Base-by-base conservation (phyloP, 2,888 invertebrate species). In the Xestobium rufovillosum region DNA sequence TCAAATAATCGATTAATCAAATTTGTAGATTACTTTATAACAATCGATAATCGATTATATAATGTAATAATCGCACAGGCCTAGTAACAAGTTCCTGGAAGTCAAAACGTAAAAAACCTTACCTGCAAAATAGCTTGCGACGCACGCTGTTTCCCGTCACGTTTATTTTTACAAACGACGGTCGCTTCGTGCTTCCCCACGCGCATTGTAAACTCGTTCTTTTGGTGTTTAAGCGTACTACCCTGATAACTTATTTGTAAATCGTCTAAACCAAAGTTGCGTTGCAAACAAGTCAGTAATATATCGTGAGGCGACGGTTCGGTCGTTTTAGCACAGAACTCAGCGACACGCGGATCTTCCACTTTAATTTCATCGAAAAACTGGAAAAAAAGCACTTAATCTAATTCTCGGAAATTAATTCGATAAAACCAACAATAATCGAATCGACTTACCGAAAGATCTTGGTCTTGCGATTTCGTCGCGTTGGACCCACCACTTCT, bases 261-360 rank as follows among this genome's bases (percentile, higher is more conserved):
- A 65, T 94, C 89, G 19, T 85, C 87, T 42, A 90, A 75, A 17
- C 95, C 94, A 64, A 87, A 91, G 70, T 96, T 95, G 47, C 94
- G 70, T 60, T 91, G 85, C 40, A 95, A 71, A 57, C 95, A 95
- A 3, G 92, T 95, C 30, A 91, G 70, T 36, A 97, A 71, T 45
- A 96, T 87, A 50, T 91, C 86, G 69, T 91, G 95, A 0, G 97
- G 97, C 6, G 88, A 83, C 0, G 92, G 92, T 67, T 96, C 95
- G 31, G 94, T 92, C 0, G 94, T 89, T 63, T 91, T 91, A n/a
- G 85, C 83, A 67, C 95, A 96, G 65, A 96, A 84, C 66, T 95
- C 94, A 28, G 86, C 79, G 15, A 97, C 88, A 47, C 96, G 76
- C 0, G 94, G 91, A 72, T 97, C 96, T 59, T 87, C 87, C 37